These are phyloP conservation scores for Gracilinanus agilis DNA, from an alignment of 2,113 vertebrate genomes.

Conservation along the genomic window DNA sequence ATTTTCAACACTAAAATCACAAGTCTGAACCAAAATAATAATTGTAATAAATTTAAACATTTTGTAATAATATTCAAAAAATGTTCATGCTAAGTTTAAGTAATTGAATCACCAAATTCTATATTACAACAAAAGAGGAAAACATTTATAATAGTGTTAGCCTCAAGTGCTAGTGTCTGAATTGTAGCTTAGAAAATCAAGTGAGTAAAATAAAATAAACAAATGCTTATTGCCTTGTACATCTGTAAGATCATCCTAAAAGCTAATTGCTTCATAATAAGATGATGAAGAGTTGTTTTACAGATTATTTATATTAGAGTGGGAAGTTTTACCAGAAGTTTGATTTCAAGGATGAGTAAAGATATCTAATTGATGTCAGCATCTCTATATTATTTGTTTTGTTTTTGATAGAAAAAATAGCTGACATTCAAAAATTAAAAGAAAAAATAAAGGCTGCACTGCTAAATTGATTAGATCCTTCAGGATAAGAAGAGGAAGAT, in stretches of 20 bases:
- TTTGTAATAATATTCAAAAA: slow-evolving; percentile 61
- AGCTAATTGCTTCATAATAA: slow-evolving; percentile 67
- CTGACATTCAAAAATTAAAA: slow-evolving; percentile 42
- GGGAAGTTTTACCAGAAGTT: slow-evolving; percentile 62
- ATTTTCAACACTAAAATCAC: not conserved
- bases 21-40: not conserved
- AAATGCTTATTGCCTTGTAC: slow-evolving; percentile 62
- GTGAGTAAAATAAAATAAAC: slow-evolving; percentile 63
- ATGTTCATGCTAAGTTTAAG: slow-evolving; percentile 62
- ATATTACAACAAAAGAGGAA: slow-evolving; percentile 59
- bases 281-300: slow-evolving; percentile 65
- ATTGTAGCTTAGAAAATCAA: slow-evolving; percentile 72
- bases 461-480: slow-evolving; percentile 70
- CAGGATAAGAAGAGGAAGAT: slow-evolving; percentile 35
- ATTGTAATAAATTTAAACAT: slow-evolving; percentile 50
- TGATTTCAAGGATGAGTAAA: slow-evolving; percentile 63
- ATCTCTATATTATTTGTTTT: not conserved
- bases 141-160: slow-evolving; percentile 76
- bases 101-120: slow-evolving; percentile 22
- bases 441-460: slow-evolving; percentile 17
- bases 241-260: slow-evolving; percentile 73
- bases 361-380: slow-evolving; percentile 29
- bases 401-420: slow-evolving; percentile 10
- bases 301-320: slow-evolving; percentile 62
- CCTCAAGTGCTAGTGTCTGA: slow-evolving; percentile 75